Evolutionary conservation across 2,797 vertebrate species (phyloP).

Genomic region (Columba guinea): DNA sequence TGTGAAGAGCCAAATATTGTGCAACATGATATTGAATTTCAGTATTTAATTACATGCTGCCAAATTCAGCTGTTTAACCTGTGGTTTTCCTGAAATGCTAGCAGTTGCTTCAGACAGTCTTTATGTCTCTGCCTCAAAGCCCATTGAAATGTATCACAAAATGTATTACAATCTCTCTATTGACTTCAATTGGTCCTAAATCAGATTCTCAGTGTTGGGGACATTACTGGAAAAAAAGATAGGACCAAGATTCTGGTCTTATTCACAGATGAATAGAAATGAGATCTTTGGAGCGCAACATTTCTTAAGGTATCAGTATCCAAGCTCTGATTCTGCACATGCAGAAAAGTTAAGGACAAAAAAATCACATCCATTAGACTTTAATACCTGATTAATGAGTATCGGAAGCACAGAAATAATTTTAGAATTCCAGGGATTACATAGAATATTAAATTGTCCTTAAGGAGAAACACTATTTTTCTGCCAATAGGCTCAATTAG

Average conservation of each 20-base stretch:
- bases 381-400: background rate
- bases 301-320: background rate
- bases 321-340: background rate
- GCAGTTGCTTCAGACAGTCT: background rate
- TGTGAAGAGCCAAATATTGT: background rate
- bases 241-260: background rate
- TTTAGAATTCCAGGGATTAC: background rate
- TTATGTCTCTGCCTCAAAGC: background rate
- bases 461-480: background rate
- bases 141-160: background rate
- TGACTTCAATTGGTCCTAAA: background rate
- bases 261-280: background rate
- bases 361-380: background rate
- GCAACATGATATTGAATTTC: background rate
- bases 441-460: background rate
- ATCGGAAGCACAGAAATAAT: background rate
- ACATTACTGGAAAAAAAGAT: background rate
- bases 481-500: background rate
- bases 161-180: background rate
- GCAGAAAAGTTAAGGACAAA: background rate
- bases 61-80: background rate
- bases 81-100: slow-evolving; percentile 7
- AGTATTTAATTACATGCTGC: slow-evolving; percentile 7
- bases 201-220: background rate
- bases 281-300: background rate